Evolutionary conservation across 2,888 invertebrate genomes (phyloP), one percentile per base, ranked within the genome.

Genomic region (Seira ritae): DNA sequence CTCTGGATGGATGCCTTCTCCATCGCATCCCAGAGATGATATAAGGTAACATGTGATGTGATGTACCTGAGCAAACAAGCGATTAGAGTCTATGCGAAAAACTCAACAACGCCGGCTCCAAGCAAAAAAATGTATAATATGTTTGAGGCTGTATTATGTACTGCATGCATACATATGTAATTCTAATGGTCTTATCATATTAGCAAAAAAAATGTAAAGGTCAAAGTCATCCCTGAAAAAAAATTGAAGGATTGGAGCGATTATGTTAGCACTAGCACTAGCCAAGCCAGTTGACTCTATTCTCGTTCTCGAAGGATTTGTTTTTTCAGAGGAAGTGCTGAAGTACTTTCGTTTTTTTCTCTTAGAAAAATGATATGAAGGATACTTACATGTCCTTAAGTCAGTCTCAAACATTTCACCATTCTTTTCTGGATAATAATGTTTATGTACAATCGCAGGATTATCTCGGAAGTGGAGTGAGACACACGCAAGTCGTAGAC

Each of bases 401-500:
- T 87, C 84, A 84, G 75, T 85, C 83, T 86, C 85, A 79, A 85
- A 78, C 87, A 87, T 87, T 85, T 87, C 87, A 87, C 85, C 87
- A 85, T 87, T 82, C 73, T 85, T 85, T 87, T 80, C 24, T 71
- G 15, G 42, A 67, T 77, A 67, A 77, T 76, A 75, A 23, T 60
- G 76, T 69, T 78, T 31, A 31, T 31, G 31, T 31, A 31, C 31
- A 31, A 31, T 31, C 31, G 31, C 31, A 31, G 8, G 31, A 31
- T 31, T 31, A 31, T 31, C 31, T 31, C 31, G 31, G 31, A 31
- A 31, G 31, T n/a, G n/a, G n/a, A n/a, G 8, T 31, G 31, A 31
- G 31, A 31, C 31, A 31, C 2, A 31, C 31, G 31, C n/a, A 31
- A 31, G 31, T 31, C 31, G n/a, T n/a, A 31, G 31, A 31, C 31